Percentiles rank a stretch among this genome's conserved stretches.
These are phyloP conservation scores for Hestina assimilis DNA, from an alignment of 1,140 invertebrate genomes.

Conservation along the genomic window DNA sequence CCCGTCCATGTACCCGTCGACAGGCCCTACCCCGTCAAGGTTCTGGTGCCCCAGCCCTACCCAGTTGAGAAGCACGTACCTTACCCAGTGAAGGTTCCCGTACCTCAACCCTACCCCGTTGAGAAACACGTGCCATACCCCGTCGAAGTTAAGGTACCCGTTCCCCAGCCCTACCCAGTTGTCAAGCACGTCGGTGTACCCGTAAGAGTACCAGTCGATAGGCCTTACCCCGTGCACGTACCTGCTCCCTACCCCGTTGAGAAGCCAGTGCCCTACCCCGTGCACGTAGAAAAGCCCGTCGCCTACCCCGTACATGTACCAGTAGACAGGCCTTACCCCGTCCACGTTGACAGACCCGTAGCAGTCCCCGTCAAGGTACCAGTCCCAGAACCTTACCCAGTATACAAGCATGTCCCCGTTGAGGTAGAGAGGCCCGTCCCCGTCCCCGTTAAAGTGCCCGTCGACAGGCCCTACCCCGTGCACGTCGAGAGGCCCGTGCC, in stretches of 20 bases:
- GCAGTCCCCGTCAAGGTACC: constrained; percentile 79
- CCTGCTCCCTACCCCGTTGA: constrained; percentile 81
- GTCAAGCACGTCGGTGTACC: constrained; percentile 76
- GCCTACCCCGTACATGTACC: constrained; percentile 81
- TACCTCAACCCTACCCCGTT: constrained; percentile 82
- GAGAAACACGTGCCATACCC: constrained; percentile 82
- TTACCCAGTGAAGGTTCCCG: constrained; percentile 81
- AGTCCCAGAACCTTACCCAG: constrained; percentile 78
- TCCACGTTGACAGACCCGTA: constrained; percentile 78
- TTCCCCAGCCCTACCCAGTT: constrained; percentile 81
- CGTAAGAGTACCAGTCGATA: constrained; percentile 79
- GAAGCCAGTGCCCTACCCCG: constrained; percentile 79
- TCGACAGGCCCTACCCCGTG: constrained; percentile 81
- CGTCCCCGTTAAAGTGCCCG: constrained; percentile 80
- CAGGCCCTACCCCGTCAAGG: constrained; percentile 82
- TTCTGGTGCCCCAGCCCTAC: constrained; percentile 83
- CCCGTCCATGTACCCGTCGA: constrained; percentile 84
- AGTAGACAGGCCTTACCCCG: constrained; percentile 77
- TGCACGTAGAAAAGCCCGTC: constrained; percentile 79
- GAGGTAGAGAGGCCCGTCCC: constrained; percentile 83
- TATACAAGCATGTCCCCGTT: constrained; percentile 80
- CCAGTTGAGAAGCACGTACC: constrained; percentile 83
- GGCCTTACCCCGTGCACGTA: constrained; percentile 82
- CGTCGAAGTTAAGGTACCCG: constrained; percentile 80
- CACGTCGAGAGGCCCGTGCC: constrained; percentile 71